Base-by-base conservation (phyloP, 1,140 invertebrate species). In the Sycophaga agraensis region DNA sequence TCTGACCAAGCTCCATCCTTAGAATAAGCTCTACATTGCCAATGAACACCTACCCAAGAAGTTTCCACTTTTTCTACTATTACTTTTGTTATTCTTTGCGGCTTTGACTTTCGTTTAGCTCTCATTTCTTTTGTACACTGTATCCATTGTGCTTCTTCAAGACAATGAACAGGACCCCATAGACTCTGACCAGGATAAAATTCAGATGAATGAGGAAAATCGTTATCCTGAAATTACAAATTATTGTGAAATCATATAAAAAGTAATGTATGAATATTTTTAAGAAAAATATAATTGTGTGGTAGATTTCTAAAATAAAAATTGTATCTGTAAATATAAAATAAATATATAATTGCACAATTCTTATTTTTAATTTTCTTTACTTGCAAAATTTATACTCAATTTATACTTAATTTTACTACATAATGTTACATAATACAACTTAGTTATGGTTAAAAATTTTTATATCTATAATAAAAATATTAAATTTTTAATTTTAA, bases 161-260 rank as follows among this genome's bases (percentile, higher is more conserved):
- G 79, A 56, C 85, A 84, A 40, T 85, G 84, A 11, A 89, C 75
- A 0, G 86, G 86, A 6, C 90, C 90, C 72, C 85, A 88, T 1
- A 93, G 77, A 66, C 86, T 85, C 72, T 92, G 89, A 0, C 91
- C 91, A 9, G 89, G 89, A 73, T 91, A 93, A 71, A 87, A 91
- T 69, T 88, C 87, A 2, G 82, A 83, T 2, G 85, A 78, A 48
- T 82, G 81, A 16, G 81, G 80, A 71, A 88, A 88, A 70, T 87
- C 85, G 59, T 84, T 84, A 59, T 84, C 82, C 83, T 87, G 34
- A 65, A 75, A 66, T 59, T 14, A n/a, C n/a, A n/a, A n/a, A n/a
- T n/a, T n/a, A n/a, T n/a, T n/a, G n/a, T n/a, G n/a, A n/a, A n/a
- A n/a, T n/a, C n/a, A n/a, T n/a, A n/a, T n/a, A n/a, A n/a, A n/a